Conservation (phyloP, 2,797 vertebrate species). For the Sebastes elongatus region DNA sequence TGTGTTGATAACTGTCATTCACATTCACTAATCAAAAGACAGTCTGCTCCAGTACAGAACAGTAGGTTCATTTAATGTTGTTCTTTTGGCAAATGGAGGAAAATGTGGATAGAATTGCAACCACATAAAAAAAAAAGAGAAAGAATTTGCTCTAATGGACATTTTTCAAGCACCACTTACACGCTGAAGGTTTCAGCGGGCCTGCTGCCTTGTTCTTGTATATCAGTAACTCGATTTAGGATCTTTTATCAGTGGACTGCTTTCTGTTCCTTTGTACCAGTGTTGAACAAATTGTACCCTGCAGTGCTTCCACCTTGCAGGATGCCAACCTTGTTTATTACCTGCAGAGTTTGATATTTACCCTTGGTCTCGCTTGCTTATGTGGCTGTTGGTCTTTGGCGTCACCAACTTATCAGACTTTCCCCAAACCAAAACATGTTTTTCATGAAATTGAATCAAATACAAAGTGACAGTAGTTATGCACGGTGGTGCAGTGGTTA, state of each 20-base stretch:
- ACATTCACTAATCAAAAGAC: neutral
- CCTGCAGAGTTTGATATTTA: neutral
- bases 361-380: neutral
- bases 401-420: neutral
- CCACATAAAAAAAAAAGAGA: too few species aligned
- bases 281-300: constrained; percentile 24
- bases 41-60: neutral
- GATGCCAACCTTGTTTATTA: constrained; percentile 15
- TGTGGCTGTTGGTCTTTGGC: neutral
- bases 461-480: too few species aligned
- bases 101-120: neutral
- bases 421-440: neutral
- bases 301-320: neutral
- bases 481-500: too few species aligned
- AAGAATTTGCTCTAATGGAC: neutral
- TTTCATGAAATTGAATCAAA: neutral
- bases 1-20: constrained; percentile 9
- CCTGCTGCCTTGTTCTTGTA: neutral
- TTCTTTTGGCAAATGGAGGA: neutral
- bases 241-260: neutral
- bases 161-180: neutral
- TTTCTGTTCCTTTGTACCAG: neutral
- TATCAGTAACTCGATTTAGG: neutral
- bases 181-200: neutral
- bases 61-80: neutral